A percentile compares a stretch with the other conserved stretches of the same genome.
Conservation (phyloP, 2,888 invertebrate species). For the Argyra leucocephala region DNA sequence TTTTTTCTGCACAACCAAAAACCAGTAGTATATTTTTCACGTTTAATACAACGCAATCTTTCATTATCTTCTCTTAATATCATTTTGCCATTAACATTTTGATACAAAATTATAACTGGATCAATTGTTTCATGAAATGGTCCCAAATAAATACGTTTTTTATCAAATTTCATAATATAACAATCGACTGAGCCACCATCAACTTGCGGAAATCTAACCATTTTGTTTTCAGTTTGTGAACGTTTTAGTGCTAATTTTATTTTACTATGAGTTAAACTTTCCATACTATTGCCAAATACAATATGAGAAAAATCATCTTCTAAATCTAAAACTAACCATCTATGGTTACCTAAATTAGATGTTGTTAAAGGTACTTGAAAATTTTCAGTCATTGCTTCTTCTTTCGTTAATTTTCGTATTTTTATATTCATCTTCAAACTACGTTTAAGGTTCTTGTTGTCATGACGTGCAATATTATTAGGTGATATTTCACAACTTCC, state of each 20-base stretch:
- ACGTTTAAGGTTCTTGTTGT: no score
- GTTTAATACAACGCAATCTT: constrained; percentile 30
- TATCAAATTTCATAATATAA: constrained; percentile 35
- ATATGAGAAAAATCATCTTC: constrained; percentile 42
- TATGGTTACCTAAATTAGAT: constrained; percentile 28
- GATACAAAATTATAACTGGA: constrained; percentile 35
- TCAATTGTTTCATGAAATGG: constrained; percentile 31
- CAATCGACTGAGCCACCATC: constrained; percentile 35
- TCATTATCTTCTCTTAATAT: constrained; percentile 40
- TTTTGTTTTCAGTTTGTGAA: constrained; percentile 29
- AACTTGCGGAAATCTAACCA: constrained; percentile 37
- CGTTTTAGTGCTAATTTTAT: constrained; percentile 34
- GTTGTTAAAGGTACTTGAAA: not conserved
- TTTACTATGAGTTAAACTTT: constrained; percentile 36
- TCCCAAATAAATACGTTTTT: constrained; percentile 39
- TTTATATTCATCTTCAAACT: constrained; percentile 35
- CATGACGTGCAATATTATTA: no score
- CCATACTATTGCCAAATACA: constrained; percentile 38
- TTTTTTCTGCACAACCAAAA: constrained; percentile 37
- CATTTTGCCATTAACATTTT: constrained; percentile 39
- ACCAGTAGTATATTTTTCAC: constrained; percentile 31
- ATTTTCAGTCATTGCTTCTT: constrained; percentile 25
- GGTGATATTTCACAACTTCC: no score
- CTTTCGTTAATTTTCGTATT: constrained; percentile 31
- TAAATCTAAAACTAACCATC: constrained; percentile 39